phyloP scores from a whole-genome alignment of 2,113 vertebrate species.

The Ptyas mucosa region DNA sequence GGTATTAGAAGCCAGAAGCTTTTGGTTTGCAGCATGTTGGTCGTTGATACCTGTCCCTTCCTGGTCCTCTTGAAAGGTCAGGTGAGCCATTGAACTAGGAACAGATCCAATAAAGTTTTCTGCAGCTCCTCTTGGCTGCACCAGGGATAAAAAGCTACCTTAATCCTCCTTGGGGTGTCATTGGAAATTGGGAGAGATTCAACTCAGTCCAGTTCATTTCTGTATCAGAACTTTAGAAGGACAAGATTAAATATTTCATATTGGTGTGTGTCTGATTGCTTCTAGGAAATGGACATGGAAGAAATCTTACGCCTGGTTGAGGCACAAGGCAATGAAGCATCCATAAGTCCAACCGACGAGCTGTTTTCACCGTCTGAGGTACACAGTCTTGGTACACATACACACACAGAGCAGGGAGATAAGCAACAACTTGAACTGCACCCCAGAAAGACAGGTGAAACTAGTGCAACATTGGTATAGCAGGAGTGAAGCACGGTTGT shows the following conservation, averaged over 20 bases:
- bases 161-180: not conserved
- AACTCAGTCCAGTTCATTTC: not conserved
- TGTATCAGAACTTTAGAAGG: not conserved
- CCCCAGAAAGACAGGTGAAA: too few relatives aligned
- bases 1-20: not conserved
- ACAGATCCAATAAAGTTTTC: not conserved
- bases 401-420: too few relatives aligned
- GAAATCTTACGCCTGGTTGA: too few relatives aligned
- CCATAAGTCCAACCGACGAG: conserved; percentile 84
- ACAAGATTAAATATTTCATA: not conserved
- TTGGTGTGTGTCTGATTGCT: conserved; percentile 1
- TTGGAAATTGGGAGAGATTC: not conserved
- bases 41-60: not conserved
- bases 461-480: not conserved
- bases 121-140: not conserved
- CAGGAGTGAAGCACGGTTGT: not conserved
- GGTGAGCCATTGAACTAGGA: not conserved
- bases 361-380: conserved; percentile 98
- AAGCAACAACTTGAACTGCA: too few relatives aligned
- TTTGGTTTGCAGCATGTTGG: not conserved
- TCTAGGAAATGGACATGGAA: too few relatives aligned
- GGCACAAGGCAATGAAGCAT: too few relatives aligned
- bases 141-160: not conserved
- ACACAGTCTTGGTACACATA: not conserved
- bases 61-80: not conserved